Conservation (phyloP, 2,797 vertebrate genomes). For the Kryptolebias ocellatus region DNA sequence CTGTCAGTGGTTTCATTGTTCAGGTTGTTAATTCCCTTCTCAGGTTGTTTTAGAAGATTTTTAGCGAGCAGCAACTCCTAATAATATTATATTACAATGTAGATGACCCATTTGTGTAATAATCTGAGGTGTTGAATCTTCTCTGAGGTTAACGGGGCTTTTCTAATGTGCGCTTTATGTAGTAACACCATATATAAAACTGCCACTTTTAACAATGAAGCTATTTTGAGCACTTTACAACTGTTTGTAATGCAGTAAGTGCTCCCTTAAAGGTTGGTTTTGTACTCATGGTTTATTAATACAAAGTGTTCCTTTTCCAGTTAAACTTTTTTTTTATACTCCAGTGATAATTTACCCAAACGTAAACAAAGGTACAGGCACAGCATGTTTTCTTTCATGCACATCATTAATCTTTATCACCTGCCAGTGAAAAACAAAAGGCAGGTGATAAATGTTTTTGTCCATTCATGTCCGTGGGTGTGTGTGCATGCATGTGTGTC, state of each 20-base stretch:
- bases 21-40: not conserved
- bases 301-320: not conserved
- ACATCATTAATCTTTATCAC: not conserved
- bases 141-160: not conserved
- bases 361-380: not conserved
- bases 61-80: not conserved
- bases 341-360: not conserved
- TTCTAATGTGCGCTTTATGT: not conserved
- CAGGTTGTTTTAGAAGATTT: not conserved
- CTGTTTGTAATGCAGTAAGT: not conserved
- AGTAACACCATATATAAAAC: not conserved
- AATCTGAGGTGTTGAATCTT: not conserved
- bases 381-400: not conserved
- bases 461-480: no score
- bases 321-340: not conserved
- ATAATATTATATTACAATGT: not conserved
- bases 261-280: slow-evolving; percentile 1
- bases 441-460: no score
- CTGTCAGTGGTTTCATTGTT: not conserved
- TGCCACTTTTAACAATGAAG: not conserved
- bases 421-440: no score
- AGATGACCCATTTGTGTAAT: not conserved
- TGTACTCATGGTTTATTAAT: slow-evolving; percentile 21
- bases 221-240: slow-evolving; percentile 1
- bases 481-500: no score